Evolutionary conservation across 2,888 invertebrate species (phyloP).

Genomic region (Synanthedon andrenaeformis): DNA sequence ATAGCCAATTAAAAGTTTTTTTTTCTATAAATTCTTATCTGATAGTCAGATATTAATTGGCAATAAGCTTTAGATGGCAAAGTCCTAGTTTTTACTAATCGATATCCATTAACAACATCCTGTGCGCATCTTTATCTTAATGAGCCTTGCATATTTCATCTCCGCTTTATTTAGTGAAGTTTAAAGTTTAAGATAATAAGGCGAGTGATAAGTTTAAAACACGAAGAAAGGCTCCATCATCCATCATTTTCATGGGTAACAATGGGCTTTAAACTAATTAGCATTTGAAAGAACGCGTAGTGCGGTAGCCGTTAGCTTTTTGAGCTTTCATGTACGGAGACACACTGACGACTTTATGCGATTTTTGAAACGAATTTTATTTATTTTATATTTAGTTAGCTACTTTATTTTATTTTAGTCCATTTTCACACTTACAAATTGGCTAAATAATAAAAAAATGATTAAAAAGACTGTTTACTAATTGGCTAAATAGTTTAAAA

Average conservation of each 20-base stretch:
- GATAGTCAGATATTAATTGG: neutral
- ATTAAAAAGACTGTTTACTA: too few relatives aligned
- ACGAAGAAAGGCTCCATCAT: neutral
- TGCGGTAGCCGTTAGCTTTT: conserved; percentile 41
- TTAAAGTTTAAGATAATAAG: neutral
- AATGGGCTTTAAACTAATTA: conserved; percentile 40
- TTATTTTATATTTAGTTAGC: too few relatives aligned
- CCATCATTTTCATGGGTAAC: conserved; percentile 17
- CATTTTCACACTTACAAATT: too few relatives aligned
- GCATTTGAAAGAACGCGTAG: conserved; percentile 56
- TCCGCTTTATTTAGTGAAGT: neutral
- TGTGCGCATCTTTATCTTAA: neutral
- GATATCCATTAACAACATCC: neutral
- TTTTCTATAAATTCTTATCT: too few relatives aligned
- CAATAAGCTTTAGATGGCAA: neutral
- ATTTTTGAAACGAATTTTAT: neutral
- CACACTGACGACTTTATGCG: conserved; percentile 17
- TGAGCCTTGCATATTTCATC: neutral
- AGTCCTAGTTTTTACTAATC: conserved; percentile 1
- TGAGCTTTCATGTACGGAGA: conserved; percentile 20
- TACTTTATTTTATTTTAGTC: too few relatives aligned
- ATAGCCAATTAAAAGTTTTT: too few relatives aligned
- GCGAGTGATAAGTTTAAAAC: neutral
- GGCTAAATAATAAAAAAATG: too few relatives aligned
- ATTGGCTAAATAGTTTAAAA: too few relatives aligned